These are phyloP conservation scores for Ophthalmotilapia sp. DNA, from an alignment of 2,113 vertebrate species.

Conservation along the genomic window DNA sequence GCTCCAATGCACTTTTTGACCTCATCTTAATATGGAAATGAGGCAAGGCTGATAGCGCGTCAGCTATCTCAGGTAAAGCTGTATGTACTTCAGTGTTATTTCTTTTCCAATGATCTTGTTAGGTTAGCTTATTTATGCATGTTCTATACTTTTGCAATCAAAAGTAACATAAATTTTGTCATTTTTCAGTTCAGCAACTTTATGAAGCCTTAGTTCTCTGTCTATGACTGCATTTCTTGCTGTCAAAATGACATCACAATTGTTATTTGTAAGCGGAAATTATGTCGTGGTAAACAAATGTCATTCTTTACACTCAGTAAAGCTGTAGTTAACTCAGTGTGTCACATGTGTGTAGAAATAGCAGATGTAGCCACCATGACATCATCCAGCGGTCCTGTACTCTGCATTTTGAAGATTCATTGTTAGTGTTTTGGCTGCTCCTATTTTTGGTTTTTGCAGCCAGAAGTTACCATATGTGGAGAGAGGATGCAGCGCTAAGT, in stretches of 20 bases:
- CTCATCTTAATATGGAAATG: neutral
- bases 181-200: neutral
- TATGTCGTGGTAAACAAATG: neutral
- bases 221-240: neutral
- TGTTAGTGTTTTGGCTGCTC: neutral
- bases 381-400: neutral
- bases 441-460: neutral
- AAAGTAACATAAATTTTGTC: neutral
- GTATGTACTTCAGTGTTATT: neutral
- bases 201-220: neutral
- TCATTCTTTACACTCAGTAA: neutral
- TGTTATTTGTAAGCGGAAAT: neutral
- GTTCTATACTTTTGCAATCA: neutral
- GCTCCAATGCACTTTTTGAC: neutral
- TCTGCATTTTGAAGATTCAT: neutral
- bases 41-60: neutral
- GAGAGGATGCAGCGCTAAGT: neutral
- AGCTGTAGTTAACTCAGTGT: neutral
- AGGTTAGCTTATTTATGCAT: neutral
- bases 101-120: neutral
- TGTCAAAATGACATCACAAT: neutral
- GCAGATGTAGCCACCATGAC: neutral
- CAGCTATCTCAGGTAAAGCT: neutral
- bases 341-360: neutral
- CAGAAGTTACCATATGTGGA: neutral